Evolutionary conservation across 2,797 vertebrate genomes (phyloP), one percentile per base, ranked within the genome.

Genomic region (Platalea minor): DNA sequence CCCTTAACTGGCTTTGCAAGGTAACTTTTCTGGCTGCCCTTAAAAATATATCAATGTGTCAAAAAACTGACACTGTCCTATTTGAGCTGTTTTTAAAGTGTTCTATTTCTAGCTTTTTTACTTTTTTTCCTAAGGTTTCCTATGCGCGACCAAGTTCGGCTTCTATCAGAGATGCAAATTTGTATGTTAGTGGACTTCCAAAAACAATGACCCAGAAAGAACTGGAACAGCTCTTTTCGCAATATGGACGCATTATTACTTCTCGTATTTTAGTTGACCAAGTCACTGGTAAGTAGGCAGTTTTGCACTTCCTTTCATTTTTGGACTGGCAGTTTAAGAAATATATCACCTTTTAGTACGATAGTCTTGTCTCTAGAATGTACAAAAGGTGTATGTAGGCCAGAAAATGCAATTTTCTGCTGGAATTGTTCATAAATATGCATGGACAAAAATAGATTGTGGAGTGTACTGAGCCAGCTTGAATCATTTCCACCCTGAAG

Each of bases 191-290:
- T 37, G 99, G 99, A 95, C 98, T 99, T 98, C 99, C 99, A 31
- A 99, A 99, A 98, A 99, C 99, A 65, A 99, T 99, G 99, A 99
- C 98, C 60, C 99, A 99, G 98, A 99, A 99, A 92, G 99, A 99
- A 92, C 96, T 99, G 95, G 99, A 99, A 77, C 99, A 99, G 95
- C 99, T 99, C 53, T 99, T 99, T 97, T 99, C 99, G 67, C 99
- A 99, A 74, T 99, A 99, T 5, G 99, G 99, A 79, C 99, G 99
- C 96, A 99, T 99, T 96, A 99, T 99, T 98, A 99, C 99, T 98
- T 99, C 99, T 65, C 99, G 99, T 88, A 99, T 99, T 97, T 98
- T 99, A 85, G 98, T 99, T 94, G 99, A 99, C 98, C 99, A 99
- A 98, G 98, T 99, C 94, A 99, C 99, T 87, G 99, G 99, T 99